Evolutionary conservation across 2,888 invertebrate genomes (phyloP).

Genomic region (Diloba caeruleocephala): DNA sequence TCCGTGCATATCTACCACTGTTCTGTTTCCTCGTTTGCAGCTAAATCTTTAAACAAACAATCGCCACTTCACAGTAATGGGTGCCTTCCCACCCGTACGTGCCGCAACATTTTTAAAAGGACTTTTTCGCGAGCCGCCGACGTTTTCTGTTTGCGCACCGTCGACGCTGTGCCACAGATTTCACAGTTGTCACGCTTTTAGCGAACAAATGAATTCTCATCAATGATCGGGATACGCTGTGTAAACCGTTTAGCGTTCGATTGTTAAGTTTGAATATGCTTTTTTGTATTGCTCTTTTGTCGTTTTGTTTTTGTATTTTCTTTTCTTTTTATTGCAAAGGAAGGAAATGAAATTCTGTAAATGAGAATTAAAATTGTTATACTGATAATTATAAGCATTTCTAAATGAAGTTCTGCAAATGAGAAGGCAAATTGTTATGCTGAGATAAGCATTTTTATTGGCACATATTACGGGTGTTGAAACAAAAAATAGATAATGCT

Average conservation of each 20-base stretch:
- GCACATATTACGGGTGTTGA: too few relatives aligned
- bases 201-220: constrained; percentile 81
- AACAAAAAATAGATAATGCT: too few relatives aligned
- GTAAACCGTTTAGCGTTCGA: constrained; percentile 79
- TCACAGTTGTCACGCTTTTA: constrained; percentile 82
- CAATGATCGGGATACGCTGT: constrained; percentile 78
- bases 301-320: constrained; percentile 12
- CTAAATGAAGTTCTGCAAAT: too few relatives aligned
- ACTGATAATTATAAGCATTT: too few relatives aligned
- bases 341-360: too few relatives aligned
- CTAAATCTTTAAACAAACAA: constrained; percentile 88
- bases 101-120: constrained; percentile 89
- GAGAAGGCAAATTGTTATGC: too few relatives aligned
- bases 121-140: constrained; percentile 86
- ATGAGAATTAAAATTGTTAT: too few relatives aligned
- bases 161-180: constrained; percentile 64
- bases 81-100: constrained; percentile 84
- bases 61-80: constrained; percentile 87
- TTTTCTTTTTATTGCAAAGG: too few relatives aligned
- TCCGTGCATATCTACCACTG: constrained; percentile 15
- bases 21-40: constrained; percentile 70
- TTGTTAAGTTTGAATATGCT: constrained; percentile 60
- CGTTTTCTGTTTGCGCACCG: constrained; percentile 76
- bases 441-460: too few relatives aligned
- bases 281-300: constrained; percentile 43